phyloP scores from a whole-genome alignment of 2,797 vertebrate species.

The Astyanax mexicanus region DNA sequence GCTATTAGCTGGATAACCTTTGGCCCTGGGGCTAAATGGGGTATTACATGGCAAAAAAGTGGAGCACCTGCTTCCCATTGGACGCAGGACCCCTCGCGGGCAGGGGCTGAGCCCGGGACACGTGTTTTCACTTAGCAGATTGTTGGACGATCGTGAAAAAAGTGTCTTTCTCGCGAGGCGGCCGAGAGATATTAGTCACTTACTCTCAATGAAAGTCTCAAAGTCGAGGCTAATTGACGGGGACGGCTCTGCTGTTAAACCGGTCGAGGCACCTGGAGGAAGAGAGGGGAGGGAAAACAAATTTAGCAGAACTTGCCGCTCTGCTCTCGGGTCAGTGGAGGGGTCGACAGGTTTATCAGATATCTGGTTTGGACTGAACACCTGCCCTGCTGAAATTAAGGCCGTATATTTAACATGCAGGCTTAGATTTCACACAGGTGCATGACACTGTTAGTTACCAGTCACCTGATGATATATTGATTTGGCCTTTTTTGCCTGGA shows the following conservation, averaged over 20 bases:
- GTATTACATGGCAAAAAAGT: slow-evolving; percentile 92
- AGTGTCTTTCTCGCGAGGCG: slow-evolving; percentile 90
- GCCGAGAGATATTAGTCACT: slow-evolving; percentile 85
- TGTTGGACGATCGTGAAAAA: slow-evolving; percentile 88
- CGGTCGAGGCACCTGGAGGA: slow-evolving; percentile 65
- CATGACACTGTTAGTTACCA: neutral
- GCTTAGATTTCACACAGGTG: slow-evolving; percentile 14
- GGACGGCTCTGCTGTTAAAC: slow-evolving; percentile 74
- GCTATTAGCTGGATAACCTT: slow-evolving; percentile 97
- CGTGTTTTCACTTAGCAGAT: slow-evolving; percentile 92
- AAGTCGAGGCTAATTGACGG: slow-evolving; percentile 81
- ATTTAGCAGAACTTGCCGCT: neutral
- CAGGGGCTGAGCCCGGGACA: slow-evolving; percentile 82
- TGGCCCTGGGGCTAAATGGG: slow-evolving; percentile 92
- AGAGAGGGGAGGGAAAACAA: slow-evolving; percentile 2
- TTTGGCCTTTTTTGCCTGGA: slow-evolving; percentile 2
- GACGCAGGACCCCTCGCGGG: slow-evolving; percentile 85
- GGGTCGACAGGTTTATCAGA: slow-evolving; percentile 2
- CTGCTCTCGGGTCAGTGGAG: slow-evolving; percentile 18
- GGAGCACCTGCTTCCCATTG: slow-evolving; percentile 98
- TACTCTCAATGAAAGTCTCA: slow-evolving; percentile 83
- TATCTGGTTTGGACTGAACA: slow-evolving; percentile 13
- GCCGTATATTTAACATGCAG: slow-evolving; percentile 30
- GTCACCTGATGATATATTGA: neutral
- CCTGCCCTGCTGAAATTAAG: slow-evolving; percentile 29